Evolutionary conservation across 2,797 vertebrate species (phyloP), one percentile per base, ranked within the genome.

Genomic region (Synanceia verrucosa): DNA sequence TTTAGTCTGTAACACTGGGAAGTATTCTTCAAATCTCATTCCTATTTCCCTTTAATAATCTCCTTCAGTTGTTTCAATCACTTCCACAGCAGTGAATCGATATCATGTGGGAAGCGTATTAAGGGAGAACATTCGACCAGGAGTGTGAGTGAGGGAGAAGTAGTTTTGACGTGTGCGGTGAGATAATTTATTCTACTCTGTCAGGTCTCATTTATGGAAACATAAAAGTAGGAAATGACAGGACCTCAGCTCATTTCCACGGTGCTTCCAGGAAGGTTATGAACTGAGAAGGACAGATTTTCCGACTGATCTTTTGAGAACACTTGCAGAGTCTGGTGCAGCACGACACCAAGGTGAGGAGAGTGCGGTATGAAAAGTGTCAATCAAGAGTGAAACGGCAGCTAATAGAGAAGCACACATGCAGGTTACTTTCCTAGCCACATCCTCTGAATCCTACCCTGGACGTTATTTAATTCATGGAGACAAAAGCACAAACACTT

Each of bases 221-320:
- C 71, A 70, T 59, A 55, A 69, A 83, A 67, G 76, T 31, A 52
- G 73, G 65, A 81, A 78, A 69, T 62, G 72, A 68, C 66, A 33
- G 63, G 52, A 55, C 51, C 41, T 79, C 44, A 23, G 29, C 56
- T 70, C 65, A 75, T 82, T 84, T 83, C 77, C 75, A 70, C 23
- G 43, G 19, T 33, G 65, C 72, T 76, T 65, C 79, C 11, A 3
- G 24, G 11, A 10, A 57, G 73, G 77, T 83, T 83, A 66, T 55
- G 33, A 70, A 72, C 75, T 44, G 66, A 79, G 70, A 82, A 61
- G 2, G 72, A 51, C 47, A 50, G 68, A 85, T 78, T 85, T 69
- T 71, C 75, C 31, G 28, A 62, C 64, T 71, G 82, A 86, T 80
- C 78, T 69, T 79, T 57, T 85, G 52, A 82, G 87, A 80, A 80